A percentile compares a stretch with the other conserved stretches of the same genome.
Evolutionary conservation across 2,888 invertebrate genomes (phyloP).

Genomic region (Rhamphomyia laevipes): DNA sequence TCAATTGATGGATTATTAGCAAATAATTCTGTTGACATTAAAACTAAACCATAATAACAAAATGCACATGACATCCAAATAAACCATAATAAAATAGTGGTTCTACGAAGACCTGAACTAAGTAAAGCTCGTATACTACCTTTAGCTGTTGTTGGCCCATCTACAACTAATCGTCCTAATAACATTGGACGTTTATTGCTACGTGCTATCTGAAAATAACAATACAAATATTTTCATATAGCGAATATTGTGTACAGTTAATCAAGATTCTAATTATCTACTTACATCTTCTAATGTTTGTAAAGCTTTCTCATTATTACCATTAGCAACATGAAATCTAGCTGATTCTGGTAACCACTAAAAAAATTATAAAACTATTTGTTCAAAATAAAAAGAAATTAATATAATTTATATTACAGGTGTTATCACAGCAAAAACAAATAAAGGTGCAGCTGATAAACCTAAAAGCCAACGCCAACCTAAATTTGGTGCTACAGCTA

Average conservation of each 20-base stretch:
- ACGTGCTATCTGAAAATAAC: conserved; percentile 50
- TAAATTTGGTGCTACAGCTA: conserved; percentile 81
- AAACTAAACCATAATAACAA: conserved; percentile 87
- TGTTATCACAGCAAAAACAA: conserved; percentile 69
- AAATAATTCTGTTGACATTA: conserved; percentile 90
- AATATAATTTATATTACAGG: conserved; percentile 46
- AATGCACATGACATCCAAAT: conserved; percentile 94
- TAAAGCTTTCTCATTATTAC: conserved; percentile 75
- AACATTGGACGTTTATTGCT: conserved; percentile 86
- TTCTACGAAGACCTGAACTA: conserved; percentile 67
- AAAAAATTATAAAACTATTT: conserved; percentile 4
- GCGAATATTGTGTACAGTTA: neutral
- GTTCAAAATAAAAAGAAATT: neutral
- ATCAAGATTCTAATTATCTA: neutral
- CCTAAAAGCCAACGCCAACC: conserved; percentile 87
- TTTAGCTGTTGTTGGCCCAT: conserved; percentile 48
- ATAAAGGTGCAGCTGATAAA: conserved; percentile 79
- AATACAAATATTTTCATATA: neutral
- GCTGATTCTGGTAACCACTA: conserved; percentile 91
- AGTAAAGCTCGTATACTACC: conserved; percentile 61
- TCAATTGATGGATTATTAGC: conserved; percentile 19
- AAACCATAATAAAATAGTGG: conserved; percentile 81
- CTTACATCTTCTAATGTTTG: conserved; percentile 64
- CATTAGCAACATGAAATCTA: conserved; percentile 74
- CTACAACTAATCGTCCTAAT: conserved; percentile 70